Conservation (phyloP, 2,797 vertebrate species). For the Anniella stebbinsi region DNA sequence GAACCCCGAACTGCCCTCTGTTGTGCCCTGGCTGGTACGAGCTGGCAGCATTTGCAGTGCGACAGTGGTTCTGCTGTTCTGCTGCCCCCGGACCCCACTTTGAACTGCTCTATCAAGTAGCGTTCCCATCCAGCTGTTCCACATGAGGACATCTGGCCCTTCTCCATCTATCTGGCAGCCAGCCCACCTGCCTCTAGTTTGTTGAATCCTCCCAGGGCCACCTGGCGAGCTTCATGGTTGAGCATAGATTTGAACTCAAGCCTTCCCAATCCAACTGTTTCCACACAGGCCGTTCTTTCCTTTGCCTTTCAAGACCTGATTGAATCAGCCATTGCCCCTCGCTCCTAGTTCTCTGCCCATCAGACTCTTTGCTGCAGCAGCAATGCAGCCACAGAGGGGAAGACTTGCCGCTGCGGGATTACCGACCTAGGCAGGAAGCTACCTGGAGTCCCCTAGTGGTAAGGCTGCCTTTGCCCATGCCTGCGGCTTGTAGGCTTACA, state of each 20-base stretch:
- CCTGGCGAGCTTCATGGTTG: not conserved
- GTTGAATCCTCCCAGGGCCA: not conserved
- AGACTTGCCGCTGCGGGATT: no score
- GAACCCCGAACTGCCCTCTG: no score
- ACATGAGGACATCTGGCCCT: not conserved
- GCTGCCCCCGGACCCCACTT: no score
- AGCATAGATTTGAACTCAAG: not conserved
- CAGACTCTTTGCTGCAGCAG: not conserved
- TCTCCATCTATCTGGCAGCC: not conserved
- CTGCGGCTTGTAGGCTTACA: not conserved
- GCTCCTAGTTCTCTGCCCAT: not conserved
- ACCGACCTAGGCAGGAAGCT: not conserved
- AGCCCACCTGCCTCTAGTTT: no score
- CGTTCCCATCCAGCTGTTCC: not conserved
- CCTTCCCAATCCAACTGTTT: not conserved
- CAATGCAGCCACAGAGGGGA: not conserved
- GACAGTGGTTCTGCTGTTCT: no score
- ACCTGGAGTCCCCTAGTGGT: not conserved
- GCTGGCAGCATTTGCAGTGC: no score
- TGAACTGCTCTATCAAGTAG: not conserved
- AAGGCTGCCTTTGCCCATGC: not conserved
- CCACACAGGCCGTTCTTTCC: not conserved
- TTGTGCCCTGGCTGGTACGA: no score
- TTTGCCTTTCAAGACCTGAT: not conserved
- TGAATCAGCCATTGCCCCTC: not conserved